phyloP scores from a whole-genome alignment of 1,140 invertebrate genomes.

The Schmidtea mediterranea region DNA sequence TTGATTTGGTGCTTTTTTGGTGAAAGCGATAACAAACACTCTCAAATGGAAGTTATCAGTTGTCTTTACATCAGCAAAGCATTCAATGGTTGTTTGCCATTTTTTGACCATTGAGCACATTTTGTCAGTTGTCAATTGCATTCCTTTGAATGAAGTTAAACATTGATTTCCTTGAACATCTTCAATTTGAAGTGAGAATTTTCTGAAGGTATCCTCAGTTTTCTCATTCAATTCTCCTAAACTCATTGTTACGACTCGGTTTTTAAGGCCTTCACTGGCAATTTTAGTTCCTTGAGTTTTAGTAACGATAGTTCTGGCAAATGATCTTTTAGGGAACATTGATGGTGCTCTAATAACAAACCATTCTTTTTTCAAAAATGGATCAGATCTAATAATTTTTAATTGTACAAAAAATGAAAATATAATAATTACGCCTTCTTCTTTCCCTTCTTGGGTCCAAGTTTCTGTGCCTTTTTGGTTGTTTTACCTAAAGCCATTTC shows the following conservation, averaged over 20 bases:
- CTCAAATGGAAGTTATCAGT: conserved; percentile 82
- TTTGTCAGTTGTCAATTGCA: conserved; percentile 94
- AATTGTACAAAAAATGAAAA: too few species aligned
- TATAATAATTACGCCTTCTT: too few species aligned
- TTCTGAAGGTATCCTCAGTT: conserved; percentile 74
- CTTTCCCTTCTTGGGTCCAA: too few species aligned
- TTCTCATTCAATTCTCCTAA: conserved; percentile 81
- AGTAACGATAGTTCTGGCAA: conserved; percentile 93
- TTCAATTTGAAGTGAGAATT: conserved; percentile 58
- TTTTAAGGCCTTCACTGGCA: conserved; percentile 82
- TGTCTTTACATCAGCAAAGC: conserved; percentile 82
- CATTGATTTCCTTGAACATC: conserved; percentile 43
- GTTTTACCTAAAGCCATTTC: too few species aligned
- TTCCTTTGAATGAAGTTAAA: conserved; percentile 92
- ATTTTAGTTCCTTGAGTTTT: conserved; percentile 80
- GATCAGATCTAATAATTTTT: conserved; percentile 51
- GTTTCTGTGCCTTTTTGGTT: too few species aligned
- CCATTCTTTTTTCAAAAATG: conserved; percentile 98
- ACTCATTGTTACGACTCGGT: conserved; percentile 84
- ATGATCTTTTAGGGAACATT: conserved; percentile 76
- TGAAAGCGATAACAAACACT: conserved; percentile 95
- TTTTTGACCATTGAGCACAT: conserved; percentile 94
- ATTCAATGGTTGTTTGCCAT: conserved; percentile 67
- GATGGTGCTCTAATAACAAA: conserved; percentile 96
- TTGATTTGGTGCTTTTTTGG: conserved; percentile 42